A percentile compares a stretch with the other conserved stretches of the same genome.
These are phyloP conservation scores for Dryadula phaetusa DNA, from an alignment of 2,888 invertebrate genomes.

Conservation along the genomic window DNA sequence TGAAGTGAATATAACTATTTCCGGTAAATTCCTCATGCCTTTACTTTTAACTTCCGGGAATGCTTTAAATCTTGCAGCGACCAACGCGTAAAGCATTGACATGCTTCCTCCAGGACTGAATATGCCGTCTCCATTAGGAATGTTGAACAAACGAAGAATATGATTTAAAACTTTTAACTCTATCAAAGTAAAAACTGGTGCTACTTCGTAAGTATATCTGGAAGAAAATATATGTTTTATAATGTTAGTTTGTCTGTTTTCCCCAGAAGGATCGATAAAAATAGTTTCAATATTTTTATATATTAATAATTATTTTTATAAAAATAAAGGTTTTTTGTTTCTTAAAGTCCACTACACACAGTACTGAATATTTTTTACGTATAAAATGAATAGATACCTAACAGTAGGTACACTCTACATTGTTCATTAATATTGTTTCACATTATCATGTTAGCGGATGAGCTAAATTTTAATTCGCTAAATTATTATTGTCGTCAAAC, in stretches of 20 bases:
- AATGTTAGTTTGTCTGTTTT: background rate
- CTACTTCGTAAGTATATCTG: constrained; percentile 92
- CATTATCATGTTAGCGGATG: background rate
- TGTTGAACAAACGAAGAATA: constrained; percentile 85
- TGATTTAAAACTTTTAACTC: constrained; percentile 87
- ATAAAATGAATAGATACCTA: background rate
- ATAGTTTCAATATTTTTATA: too few species aligned
- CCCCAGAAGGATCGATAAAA: too few species aligned
- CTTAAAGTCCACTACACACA: too few species aligned
- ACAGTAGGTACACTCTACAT: background rate
- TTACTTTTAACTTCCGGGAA: constrained; percentile 88
- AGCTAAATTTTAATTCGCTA: background rate
- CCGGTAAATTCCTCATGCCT: constrained; percentile 86
- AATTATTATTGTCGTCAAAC: background rate
- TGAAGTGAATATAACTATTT: constrained; percentile 89
- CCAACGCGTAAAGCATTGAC: constrained; percentile 91
- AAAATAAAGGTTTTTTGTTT: too few species aligned
- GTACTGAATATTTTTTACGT: background rate
- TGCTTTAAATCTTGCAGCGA: constrained; percentile 87
- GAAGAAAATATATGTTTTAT: constrained; percentile 43
- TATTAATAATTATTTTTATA: too few species aligned
- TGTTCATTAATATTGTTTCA: background rate
- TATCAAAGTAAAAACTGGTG: constrained; percentile 90
- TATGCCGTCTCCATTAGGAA: constrained; percentile 89
- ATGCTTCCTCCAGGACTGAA: constrained; percentile 92